Conservation (phyloP, 1,140 invertebrate species). For the Drosophila arizonae region DNA sequence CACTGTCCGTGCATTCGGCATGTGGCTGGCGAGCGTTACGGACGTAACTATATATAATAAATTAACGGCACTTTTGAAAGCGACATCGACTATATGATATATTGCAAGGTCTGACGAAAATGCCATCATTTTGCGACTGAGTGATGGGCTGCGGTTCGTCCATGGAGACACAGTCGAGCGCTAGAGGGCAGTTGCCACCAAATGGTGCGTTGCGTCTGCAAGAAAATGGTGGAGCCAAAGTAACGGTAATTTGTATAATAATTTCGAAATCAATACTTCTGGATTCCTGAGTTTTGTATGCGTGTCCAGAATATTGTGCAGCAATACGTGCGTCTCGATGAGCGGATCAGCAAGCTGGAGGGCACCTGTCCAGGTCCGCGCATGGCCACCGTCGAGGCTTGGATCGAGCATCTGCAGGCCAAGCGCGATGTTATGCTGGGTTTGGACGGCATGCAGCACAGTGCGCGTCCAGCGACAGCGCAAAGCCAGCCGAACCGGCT, state of each 20-base stretch:
- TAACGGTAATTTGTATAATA: conserved; percentile 60
- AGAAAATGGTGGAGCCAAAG: conserved; percentile 43
- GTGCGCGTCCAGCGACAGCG: not conserved
- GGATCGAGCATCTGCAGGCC: conserved; percentile 74
- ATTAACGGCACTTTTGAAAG: not conserved
- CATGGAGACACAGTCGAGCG: conserved; percentile 65
- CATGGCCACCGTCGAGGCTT: conserved; percentile 76
- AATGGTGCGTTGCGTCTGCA: conserved; percentile 46
- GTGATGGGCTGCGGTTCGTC: conserved; percentile 81
- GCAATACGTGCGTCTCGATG: conserved; percentile 73
- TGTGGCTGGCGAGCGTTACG: conserved; percentile 59
- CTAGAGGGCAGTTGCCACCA: conserved; percentile 43
- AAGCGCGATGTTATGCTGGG: conserved; percentile 71
- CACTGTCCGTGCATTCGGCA: conserved; percentile 49
- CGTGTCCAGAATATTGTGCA: conserved; percentile 49
- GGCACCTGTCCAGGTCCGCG: conserved; percentile 73
- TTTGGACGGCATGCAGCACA: conserved; percentile 52
- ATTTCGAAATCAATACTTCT: conserved; percentile 47
- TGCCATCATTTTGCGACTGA: conserved; percentile 47
- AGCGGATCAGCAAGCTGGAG: conserved; percentile 78
- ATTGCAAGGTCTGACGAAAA: conserved; percentile 43
- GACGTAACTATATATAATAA: conserved; percentile 17
- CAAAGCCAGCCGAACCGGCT: not conserved
- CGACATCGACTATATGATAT: not conserved
- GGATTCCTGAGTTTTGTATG: not conserved